phyloP scores from a whole-genome alignment of 2,797 vertebrate species.

The Okamejei kenojei region DNA sequence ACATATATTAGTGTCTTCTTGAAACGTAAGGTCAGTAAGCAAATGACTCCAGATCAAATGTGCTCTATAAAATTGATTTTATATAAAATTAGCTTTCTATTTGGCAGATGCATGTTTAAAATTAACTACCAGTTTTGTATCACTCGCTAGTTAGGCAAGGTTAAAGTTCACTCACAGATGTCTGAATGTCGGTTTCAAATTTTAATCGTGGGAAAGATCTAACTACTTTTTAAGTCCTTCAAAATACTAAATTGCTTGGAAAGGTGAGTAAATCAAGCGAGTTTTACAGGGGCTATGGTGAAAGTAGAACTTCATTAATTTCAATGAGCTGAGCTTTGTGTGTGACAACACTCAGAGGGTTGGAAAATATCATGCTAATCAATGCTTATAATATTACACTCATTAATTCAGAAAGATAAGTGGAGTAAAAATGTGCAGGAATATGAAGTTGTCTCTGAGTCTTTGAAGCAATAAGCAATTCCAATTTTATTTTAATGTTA shows the following conservation, averaged over 20 bases:
- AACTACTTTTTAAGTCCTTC: not conserved
- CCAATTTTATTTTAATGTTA: not conserved
- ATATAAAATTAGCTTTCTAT: not conserved
- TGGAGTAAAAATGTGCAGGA: not conserved
- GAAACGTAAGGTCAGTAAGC: not conserved
- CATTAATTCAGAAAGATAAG: not conserved
- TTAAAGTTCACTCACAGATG: not conserved
- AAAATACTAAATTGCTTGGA: not conserved
- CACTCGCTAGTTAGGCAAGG: not conserved
- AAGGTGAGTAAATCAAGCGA: not conserved
- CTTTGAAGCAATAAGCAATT: not conserved
- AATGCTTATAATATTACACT: not conserved
- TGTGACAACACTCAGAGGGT: not conserved
- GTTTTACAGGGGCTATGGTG: not conserved
- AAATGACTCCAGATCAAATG: not conserved
- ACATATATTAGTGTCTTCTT: not conserved
- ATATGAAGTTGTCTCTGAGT: slow-evolving; percentile 13
- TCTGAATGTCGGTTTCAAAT: not conserved
- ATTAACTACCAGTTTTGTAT: not conserved
- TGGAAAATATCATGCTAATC: not conserved
- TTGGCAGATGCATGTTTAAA: not conserved
- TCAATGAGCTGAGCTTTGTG: not conserved
- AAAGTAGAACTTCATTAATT: not conserved
- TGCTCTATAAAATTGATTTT: not conserved
- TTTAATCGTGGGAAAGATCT: not conserved